Evolutionary conservation across 2,888 invertebrate species (phyloP).

Genomic region (Coremacera marginata): DNA sequence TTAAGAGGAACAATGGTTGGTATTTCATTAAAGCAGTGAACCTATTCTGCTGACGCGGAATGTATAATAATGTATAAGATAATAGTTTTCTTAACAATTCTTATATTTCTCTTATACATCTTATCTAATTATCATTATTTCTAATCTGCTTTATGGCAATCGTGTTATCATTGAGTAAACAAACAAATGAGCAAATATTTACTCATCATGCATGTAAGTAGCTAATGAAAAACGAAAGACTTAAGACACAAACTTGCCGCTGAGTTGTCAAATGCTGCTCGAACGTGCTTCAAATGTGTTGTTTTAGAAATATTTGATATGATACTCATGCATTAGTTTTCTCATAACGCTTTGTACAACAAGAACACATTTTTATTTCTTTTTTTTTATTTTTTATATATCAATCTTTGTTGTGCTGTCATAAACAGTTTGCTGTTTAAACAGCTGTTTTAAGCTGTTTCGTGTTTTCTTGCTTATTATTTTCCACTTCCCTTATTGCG

Average conservation of each 20-base stretch:
- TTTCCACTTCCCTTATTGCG: not conserved
- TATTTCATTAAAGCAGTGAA: too few species aligned
- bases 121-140: not conserved
- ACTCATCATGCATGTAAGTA: not conserved
- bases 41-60: too few species aligned
- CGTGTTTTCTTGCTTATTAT: not conserved
- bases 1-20: too few species aligned
- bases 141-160: not conserved
- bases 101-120: too few species aligned
- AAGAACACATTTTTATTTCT: not conserved
- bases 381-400: not conserved
- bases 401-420: not conserved
- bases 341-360: too few species aligned
- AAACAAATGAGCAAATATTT: not conserved
- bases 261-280: not conserved
- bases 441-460: constrained; percentile 16
- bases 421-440: not conserved
- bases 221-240: constrained; percentile 14
- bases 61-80: too few species aligned
- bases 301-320: not conserved
- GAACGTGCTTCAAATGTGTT: not conserved
- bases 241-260: constrained; percentile 10
- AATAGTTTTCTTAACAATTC: too few species aligned
- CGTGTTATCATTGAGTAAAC: not conserved
- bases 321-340: too few species aligned